Base-by-base conservation (phyloP, 2,113 vertebrate species). In the Syngnathus scovelli region DNA sequence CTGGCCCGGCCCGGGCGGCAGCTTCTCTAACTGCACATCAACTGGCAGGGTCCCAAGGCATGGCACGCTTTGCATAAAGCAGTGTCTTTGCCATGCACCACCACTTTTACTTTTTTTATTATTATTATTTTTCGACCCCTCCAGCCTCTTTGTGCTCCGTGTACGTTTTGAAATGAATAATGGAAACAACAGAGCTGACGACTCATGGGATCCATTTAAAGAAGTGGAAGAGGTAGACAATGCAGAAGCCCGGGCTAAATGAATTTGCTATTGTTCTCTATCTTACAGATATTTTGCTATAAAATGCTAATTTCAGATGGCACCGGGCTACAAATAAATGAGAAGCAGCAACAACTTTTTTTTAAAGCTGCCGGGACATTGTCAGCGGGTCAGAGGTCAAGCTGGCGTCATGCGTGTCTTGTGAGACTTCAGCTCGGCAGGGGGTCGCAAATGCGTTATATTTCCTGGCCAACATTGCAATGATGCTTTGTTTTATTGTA, bases 101-200 rank as follows among this genome's bases (percentile, higher is more conserved):
- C 87, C 75, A 82, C 12, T 79, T 85, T 83, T 79, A 68, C 67
- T 77, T 82, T 82, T 74, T 80, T 15, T 13, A n/a, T 21, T 11
- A 70, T 55, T 62, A 74, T 81, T 85, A 73, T 81, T 71, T 39
- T 39, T 39, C 6, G 39, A 89, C 84, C 87, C 85, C 83, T 85
- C 83, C 79, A 86, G 83, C 82, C 88, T 84, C 83, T 80, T 70
- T 75, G 77, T 77, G 77, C 82, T 83, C 82, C 83, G 83, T 85
- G 72, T 80, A 87, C 85, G 78, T 89, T 89, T 88, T 85, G 81
- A 86, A 88, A 89, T 90, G 86, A 92, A 92, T 90, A 90, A 90
- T 91, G 88, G 88, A 91, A 90, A 90, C 80, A 89, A 88, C 86
- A 86, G 89, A 86, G 84, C 80, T 62, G 80, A 83, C 77, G 82